Base-by-base conservation (phyloP, 1,140 invertebrate species). In the Popillia japonica region DNA sequence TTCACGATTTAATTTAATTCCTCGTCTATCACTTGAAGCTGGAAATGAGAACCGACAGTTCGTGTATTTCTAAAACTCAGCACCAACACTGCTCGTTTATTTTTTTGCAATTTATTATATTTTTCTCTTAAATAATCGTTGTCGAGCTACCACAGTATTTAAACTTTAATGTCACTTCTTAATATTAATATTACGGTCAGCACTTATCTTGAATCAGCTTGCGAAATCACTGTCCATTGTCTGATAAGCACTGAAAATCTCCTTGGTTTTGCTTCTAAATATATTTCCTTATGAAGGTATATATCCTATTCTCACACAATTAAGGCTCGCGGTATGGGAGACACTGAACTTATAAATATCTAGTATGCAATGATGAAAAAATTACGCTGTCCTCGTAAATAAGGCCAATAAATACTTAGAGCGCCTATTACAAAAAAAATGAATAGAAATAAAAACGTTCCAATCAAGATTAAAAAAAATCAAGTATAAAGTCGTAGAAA, bases 41-140 rank as follows among this genome's bases (percentile, higher is more conserved):
- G 40, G 48, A 78, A 79, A 55, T 64, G 27, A 76, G 23, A 72
- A 78, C 27, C 75, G 23, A 48, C 78, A 75, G 48, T 55, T 55
- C 48, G 2, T 55, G 48, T 55, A 55, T 17, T 55, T 55, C n/a
- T 55, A 68, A 68, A 74, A 74, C 14, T 74, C 72, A 44, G 74
- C 76, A 80, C 79, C 76, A 78, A 80, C 81, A 80, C 79, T 79
- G 78, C 81, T 79, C 76, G 77, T 73, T 55, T 48, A 72, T 40
- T 64, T 68, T 40, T 41, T 44, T 77, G 27, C 61, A 68, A 68
- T 34, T 68, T 68, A 55, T 68, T 68, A 68, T 68, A 68, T 68
- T 68, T 68, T 68, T 27, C 61, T 68, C 61, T 68, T 68, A 68
- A 68, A 68, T 68, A 79, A 80, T 82, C 81, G 80, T 82, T 82